Conservation (phyloP, 2,797 vertebrate species). For the Yasuhikotakia modesta region DNA sequence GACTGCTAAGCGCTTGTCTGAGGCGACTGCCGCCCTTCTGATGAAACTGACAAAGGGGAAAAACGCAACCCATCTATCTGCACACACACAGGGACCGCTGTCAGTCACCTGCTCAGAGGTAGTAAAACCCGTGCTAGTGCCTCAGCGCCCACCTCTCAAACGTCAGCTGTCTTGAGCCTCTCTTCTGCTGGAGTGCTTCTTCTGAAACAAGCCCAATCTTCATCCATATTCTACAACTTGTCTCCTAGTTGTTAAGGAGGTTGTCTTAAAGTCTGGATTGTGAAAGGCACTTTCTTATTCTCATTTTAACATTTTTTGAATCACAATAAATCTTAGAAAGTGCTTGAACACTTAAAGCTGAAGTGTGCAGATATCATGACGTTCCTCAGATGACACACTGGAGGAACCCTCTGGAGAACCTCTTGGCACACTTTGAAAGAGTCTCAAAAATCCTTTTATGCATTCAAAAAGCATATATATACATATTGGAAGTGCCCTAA, state of each 20-base stretch:
- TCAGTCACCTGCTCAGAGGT: conserved; percentile 15
- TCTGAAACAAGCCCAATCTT: conserved; percentile 29
- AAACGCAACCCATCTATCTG: conserved; percentile 32
- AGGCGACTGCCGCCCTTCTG: conserved; percentile 11
- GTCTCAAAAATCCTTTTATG: no score
- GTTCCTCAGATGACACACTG: no score
- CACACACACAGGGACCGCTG: not conserved
- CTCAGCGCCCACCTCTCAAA: conserved; percentile 26
- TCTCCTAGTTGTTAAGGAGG: not conserved
- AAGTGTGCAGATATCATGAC: no score
- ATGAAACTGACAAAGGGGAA: conserved; percentile 30
- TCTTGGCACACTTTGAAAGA: no score
- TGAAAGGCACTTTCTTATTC: not conserved
- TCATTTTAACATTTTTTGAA: not conserved
- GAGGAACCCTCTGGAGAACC: no score
- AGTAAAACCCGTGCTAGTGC: not conserved
- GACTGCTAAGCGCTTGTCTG: not conserved
- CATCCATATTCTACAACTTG: not conserved
- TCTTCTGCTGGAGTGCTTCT: conserved; percentile 32
- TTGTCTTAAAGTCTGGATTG: not conserved
- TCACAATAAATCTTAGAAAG: not conserved
- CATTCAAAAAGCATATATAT: no score
- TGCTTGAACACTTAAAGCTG: not conserved
- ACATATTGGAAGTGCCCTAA: no score
- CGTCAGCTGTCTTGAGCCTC: conserved; percentile 24